Evolutionary conservation across 2,888 invertebrate species (phyloP).

Genomic region (Polydrusus pterygomalis): DNA sequence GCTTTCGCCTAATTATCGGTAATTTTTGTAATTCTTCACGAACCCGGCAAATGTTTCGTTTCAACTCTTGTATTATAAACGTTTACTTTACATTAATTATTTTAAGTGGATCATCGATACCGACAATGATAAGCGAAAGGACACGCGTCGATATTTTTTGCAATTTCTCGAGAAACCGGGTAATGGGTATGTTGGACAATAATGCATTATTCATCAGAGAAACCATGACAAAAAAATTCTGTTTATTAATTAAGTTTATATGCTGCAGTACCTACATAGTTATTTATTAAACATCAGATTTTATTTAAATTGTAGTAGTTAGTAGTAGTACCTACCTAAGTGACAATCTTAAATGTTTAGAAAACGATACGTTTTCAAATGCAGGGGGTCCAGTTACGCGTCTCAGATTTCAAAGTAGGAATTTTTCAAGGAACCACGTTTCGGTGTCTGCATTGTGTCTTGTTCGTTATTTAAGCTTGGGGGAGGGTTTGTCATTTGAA

Average conservation of each 20-base stretch:
- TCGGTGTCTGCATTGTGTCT: constrained; percentile 38
- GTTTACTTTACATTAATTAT: constrained; percentile 1
- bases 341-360: constrained; percentile 19
- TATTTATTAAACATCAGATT: not conserved
- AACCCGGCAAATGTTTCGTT: constrained; percentile 9
- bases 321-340: constrained; percentile 1
- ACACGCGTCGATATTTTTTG: constrained; percentile 3
- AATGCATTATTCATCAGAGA: not conserved
- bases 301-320: not conserved
- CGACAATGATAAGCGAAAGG: constrained; percentile 2
- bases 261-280: too few species aligned
- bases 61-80: not conserved
- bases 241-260: too few species aligned
- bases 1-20: constrained; percentile 26
- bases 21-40: constrained; percentile 25
- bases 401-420: constrained; percentile 25
- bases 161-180: not conserved
- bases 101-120: constrained; percentile 11
- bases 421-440: constrained; percentile 36
- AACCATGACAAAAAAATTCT: not conserved
- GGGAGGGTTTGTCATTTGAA: constrained; percentile 22
- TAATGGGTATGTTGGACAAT: not conserved
- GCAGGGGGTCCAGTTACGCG: constrained; percentile 26
- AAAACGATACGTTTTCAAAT: constrained; percentile 33
- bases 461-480: constrained; percentile 15